phyloP scores from a whole-genome alignment of 1,140 invertebrate species.

The Drosophila asahinai region DNA sequence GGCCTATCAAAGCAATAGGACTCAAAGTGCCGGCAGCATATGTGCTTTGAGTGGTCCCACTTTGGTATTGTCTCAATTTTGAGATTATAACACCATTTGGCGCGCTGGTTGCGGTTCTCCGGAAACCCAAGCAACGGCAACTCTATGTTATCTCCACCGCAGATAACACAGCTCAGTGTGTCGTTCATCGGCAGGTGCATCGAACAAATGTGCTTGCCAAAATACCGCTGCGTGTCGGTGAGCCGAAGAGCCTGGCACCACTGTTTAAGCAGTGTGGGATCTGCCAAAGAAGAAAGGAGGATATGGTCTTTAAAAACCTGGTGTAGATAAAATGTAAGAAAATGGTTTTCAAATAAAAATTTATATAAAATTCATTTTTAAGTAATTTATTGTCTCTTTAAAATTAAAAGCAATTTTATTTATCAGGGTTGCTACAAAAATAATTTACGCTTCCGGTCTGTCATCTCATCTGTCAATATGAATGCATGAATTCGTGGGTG shows the following conservation, averaged over 20 bases:
- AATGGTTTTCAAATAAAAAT: too few relatives aligned
- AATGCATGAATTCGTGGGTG: too few relatives aligned
- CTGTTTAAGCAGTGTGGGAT: conserved; percentile 48
- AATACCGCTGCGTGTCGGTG: conserved; percentile 39
- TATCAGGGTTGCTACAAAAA: too few relatives aligned
- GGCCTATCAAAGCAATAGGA: conserved; percentile 48
- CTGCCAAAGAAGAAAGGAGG: conserved; percentile 12
- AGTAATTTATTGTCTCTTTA: too few relatives aligned
- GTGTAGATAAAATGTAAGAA: too few relatives aligned
- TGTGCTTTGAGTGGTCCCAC: conserved; percentile 64
- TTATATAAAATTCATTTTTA: too few relatives aligned
- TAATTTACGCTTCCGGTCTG: too few relatives aligned
- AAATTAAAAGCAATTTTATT: too few relatives aligned
- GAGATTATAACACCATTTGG: conserved; percentile 76
- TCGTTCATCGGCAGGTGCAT: conserved; percentile 49
- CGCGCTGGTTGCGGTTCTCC: conserved; percentile 61
- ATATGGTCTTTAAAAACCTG: background rate
- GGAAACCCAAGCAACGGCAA: conserved; percentile 65
- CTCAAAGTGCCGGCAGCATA: conserved; percentile 72
- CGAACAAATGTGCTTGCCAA: conserved; percentile 59
- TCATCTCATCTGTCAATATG: too few relatives aligned
- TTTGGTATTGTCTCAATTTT: conserved; percentile 71
- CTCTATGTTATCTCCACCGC: conserved; percentile 49
- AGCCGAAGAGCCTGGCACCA: conserved; percentile 61
- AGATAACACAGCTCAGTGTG: conserved; percentile 50